These are phyloP conservation scores for Hiodon alosoides DNA, from an alignment of 2,113 vertebrate genomes.

Conservation along the genomic window DNA sequence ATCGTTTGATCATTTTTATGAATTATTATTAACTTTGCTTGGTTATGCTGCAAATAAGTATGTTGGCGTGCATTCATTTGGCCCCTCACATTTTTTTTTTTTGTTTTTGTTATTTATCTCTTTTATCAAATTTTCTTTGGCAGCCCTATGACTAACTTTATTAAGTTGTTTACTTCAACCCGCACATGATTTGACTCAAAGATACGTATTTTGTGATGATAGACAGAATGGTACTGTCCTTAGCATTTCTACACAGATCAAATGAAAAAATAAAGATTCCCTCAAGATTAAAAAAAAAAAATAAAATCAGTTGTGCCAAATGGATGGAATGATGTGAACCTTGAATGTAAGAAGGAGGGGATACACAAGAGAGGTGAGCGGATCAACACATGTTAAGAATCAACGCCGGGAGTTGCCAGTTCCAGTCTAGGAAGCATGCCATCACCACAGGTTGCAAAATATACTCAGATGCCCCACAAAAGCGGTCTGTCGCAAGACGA, in stretches of 20 bases:
- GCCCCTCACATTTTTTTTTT: neutral
- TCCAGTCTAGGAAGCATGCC: conserved; percentile 63
- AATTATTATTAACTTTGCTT: neutral
- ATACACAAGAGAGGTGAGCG: conserved; percentile 51
- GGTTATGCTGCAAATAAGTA: neutral
- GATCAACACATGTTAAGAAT: conserved; percentile 68
- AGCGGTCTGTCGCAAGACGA: conserved; percentile 59
- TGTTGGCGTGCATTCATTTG: neutral
- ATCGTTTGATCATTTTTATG: neutral
- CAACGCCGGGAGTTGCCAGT: conserved; percentile 60
- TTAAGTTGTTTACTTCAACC: neutral
- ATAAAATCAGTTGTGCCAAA: conserved; percentile 37
- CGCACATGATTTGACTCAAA: neutral
- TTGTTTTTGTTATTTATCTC: neutral
- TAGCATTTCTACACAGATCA: conserved; percentile 3
- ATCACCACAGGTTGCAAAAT: conserved; percentile 70
- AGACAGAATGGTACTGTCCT: neutral
- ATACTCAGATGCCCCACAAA: conserved; percentile 62
- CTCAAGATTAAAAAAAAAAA: conserved; percentile 45
- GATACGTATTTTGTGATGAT: neutral
- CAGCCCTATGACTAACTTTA: neutral
- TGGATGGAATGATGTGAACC: conserved; percentile 47
- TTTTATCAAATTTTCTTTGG: neutral
- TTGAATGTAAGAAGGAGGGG: conserved; percentile 36
- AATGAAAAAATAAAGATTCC: conserved; percentile 31